A percentile compares a stretch with the other conserved stretches of the same genome.
These are phyloP conservation scores for Druceiella hillmani DNA, from an alignment of 2,888 invertebrate species.

Conservation along the genomic window DNA sequence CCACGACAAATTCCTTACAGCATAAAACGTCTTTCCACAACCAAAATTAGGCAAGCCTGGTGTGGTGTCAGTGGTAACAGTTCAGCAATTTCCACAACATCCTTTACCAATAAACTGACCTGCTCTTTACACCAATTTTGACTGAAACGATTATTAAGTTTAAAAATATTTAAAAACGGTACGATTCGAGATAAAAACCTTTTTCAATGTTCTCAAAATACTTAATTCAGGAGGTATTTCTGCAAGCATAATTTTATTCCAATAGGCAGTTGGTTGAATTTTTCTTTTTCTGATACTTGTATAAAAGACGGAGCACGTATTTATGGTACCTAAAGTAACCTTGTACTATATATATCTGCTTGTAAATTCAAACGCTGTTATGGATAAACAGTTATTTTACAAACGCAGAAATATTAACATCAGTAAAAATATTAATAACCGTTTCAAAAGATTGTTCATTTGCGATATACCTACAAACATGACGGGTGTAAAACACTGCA, in stretches of 20 bases:
- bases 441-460: conserved; percentile 11
- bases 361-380: conserved; percentile 14
- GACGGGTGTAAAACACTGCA: conserved; percentile 12
- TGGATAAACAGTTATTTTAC: conserved; percentile 13
- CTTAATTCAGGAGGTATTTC: conserved; percentile 18
- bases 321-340: conserved; percentile 14
- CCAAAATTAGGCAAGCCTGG: conserved; percentile 19
- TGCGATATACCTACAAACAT: conserved; percentile 12
- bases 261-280: conserved; percentile 18
- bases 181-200: conserved; percentile 11
- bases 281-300: conserved; percentile 21
- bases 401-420: conserved; percentile 12
- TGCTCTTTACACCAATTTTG: conserved; percentile 26
- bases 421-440: conserved; percentile 11
- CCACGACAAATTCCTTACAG: conserved; percentile 19
- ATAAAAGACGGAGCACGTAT: conserved; percentile 18
- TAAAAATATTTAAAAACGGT: conserved; percentile 25
- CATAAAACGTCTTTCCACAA: conserved; percentile 18
- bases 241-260: conserved; percentile 22
- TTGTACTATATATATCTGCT: background rate
- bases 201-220: conserved; percentile 14
- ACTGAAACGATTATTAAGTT: conserved; percentile 23
- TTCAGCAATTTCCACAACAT: conserved; percentile 13
- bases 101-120: conserved; percentile 13
- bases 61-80: conserved; percentile 14